Base-by-base conservation (phyloP, 1,140 invertebrate genomes). In the Cryptotermes secundus region DNA sequence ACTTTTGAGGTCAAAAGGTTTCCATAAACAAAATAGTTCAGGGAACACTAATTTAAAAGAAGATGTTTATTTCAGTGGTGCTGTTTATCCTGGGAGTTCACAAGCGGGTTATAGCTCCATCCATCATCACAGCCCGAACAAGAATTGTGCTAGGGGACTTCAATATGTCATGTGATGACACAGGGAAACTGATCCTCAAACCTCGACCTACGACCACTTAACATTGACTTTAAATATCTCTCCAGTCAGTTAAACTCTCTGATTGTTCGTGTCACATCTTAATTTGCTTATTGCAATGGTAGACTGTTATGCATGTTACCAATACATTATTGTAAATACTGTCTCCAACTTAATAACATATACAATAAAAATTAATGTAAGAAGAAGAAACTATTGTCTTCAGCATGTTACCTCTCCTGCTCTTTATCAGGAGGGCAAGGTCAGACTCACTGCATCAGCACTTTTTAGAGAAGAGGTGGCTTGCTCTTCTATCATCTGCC, bases 121-220 rank as follows among this genome's bases (percentile, higher is more conserved):
- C 96, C 87, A 99, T 99, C 88, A 97, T 99, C 86, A 97, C 97
- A 6, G 94, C 96, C 3, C 91, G 98, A 86, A 97, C 97, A 38
- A 92, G 97, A 79, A 93, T 92, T 72, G 97, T 99, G 0, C 92
- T 99, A 38, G 94, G 94, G 53, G 97, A 99, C 90, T 99, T 99
- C 89, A 99, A 98, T 89, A 98, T 99, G 97, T 98, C 96, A 80
- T 99, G 97, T 91, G 98, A 99, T 90, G 97, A 99, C 88, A 97
- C 96, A 83, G 97, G 97, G 85, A 97, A 97, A 90, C 90, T 97
- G 26, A 97, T 98, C 86, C 89, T 97, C 1, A 96, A 96, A 89
- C 96, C 96, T 10, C 89, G 95, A 82, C 95, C 95, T 26, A 92
- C 94, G 79, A 85, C 83, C 42, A 81, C 80, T 34, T 84, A 65